Conservation (phyloP, 2,113 vertebrate genomes). For the Meriones unguiculatus region DNA sequence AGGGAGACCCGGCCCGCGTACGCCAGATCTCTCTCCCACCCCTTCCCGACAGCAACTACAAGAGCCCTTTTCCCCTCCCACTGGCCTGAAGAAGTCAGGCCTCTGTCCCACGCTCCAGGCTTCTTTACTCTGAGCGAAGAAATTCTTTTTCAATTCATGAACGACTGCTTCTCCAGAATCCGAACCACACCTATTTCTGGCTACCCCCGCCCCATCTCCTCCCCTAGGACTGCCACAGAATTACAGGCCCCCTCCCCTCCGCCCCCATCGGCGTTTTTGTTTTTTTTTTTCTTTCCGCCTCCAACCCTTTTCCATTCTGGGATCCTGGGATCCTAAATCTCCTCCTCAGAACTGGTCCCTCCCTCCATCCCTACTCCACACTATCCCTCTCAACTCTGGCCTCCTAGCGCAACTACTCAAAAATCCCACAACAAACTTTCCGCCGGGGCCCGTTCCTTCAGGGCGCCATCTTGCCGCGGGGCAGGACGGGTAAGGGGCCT, state of each 20-base stretch:
- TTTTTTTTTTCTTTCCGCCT: background rate
- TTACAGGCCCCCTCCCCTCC: slow-evolving; percentile 56
- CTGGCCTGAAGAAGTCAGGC: background rate
- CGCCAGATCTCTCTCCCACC: background rate
- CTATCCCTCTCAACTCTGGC: background rate
- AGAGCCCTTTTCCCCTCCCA: background rate
- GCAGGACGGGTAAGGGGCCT: slow-evolving; percentile 78
- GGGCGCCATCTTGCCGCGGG: slow-evolving; percentile 81
- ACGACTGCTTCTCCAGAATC: background rate
- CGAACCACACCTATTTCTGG: background rate
- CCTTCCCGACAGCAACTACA: background rate
- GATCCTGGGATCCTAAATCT: background rate
- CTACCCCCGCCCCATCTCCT: background rate
- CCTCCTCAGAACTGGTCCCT: background rate
- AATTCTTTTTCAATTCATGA: background rate
- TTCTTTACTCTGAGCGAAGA: background rate
- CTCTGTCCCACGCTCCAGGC: background rate
- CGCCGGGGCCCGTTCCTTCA: slow-evolving; percentile 68
- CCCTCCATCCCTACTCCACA: background rate
- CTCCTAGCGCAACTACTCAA: slow-evolving; percentile 53
- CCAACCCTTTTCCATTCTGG: background rate
- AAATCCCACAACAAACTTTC: slow-evolving; percentile 82
- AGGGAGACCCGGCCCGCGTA: background rate
- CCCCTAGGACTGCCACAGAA: background rate
- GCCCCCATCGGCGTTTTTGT: background rate